phyloP scores from a whole-genome alignment of 2,113 vertebrate species.

The Tenebrosternarchus preto region DNA sequence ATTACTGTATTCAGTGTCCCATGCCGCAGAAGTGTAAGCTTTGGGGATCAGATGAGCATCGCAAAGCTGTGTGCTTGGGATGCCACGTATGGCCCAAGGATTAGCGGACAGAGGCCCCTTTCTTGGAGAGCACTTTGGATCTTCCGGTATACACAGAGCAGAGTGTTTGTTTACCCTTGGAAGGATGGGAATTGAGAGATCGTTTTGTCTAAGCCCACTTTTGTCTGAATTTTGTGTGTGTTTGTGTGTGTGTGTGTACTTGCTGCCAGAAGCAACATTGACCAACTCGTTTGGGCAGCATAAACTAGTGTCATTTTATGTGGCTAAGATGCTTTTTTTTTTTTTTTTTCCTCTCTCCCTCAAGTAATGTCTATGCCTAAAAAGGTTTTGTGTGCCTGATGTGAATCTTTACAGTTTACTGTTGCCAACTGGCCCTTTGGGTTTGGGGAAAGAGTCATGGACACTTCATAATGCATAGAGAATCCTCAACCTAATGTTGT shows the following conservation, averaged over 20 bases:
- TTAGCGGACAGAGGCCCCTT: slow-evolving; percentile 37
- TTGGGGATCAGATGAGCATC: slow-evolving; percentile 1
- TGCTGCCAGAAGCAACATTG: neutral
- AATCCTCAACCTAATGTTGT: neutral
- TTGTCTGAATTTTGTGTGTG: neutral
- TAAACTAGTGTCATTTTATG: slow-evolving; percentile 19
- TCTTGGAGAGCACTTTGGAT: slow-evolving; percentile 35
- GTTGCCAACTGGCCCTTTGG: neutral
- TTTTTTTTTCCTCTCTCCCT: neutral
- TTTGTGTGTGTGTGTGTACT: too few species aligned
- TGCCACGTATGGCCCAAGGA: slow-evolving; percentile 5
- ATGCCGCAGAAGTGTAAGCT: neutral
- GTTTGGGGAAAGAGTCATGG: neutral
- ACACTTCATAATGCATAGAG: neutral
- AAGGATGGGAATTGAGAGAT: slow-evolving; percentile 7
- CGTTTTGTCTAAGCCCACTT: neutral
- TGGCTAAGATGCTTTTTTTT: neutral
- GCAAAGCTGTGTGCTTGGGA: slow-evolving; percentile 13
- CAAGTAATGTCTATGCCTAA: neutral
- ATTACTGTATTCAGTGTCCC: neutral
- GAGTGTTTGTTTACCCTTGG: slow-evolving; percentile 38
- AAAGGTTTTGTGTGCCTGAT: neutral
- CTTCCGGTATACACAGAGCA: slow-evolving; percentile 9
- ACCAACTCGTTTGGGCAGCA: neutral
- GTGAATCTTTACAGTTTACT: neutral